These are phyloP conservation scores for Andrena bucephala DNA, from an alignment of 2,888 invertebrate species.

Conservation along the genomic window DNA sequence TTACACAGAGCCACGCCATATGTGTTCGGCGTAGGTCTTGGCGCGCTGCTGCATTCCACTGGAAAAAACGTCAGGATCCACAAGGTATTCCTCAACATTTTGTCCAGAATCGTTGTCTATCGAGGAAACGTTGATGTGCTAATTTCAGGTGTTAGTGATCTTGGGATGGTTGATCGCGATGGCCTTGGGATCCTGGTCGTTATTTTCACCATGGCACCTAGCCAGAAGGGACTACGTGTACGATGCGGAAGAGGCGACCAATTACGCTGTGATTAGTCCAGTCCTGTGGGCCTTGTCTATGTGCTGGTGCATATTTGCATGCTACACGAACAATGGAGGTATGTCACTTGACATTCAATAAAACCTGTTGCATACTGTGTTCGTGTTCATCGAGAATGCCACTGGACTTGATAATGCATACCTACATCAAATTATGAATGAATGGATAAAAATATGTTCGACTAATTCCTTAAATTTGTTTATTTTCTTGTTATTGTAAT, in stretches of 20 bases:
- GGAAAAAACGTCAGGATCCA: conserved; percentile 83
- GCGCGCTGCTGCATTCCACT: conserved; percentile 86
- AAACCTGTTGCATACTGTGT: not conserved
- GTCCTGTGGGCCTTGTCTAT: conserved; percentile 87
- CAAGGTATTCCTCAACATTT: conserved; percentile 77
- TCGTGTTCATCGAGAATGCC: too few relatives aligned
- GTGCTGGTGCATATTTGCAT: conserved; percentile 89
- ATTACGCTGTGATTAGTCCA: conserved; percentile 89
- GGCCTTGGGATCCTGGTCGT: conserved; percentile 86
- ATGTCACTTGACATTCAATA: conserved; percentile 27
- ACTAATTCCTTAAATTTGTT: too few relatives aligned
- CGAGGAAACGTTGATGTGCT: conserved; percentile 30
- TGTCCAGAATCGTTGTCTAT: conserved; percentile 14
- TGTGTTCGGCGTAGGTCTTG: conserved; percentile 88
- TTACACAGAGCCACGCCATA: conserved; percentile 89
- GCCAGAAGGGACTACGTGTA: conserved; percentile 88
- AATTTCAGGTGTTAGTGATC: conserved; percentile 85
- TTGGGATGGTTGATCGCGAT: conserved; percentile 87
- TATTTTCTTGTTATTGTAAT: not conserved
- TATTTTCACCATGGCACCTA: conserved; percentile 88
- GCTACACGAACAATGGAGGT: conserved; percentile 87
- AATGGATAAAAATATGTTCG: too few relatives aligned
- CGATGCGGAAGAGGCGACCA: conserved; percentile 87
- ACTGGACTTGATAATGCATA: too few relatives aligned
- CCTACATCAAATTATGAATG: too few relatives aligned